These are phyloP conservation scores for Centropristis striata DNA, from an alignment of 2,113 vertebrate genomes.

Conservation along the genomic window DNA sequence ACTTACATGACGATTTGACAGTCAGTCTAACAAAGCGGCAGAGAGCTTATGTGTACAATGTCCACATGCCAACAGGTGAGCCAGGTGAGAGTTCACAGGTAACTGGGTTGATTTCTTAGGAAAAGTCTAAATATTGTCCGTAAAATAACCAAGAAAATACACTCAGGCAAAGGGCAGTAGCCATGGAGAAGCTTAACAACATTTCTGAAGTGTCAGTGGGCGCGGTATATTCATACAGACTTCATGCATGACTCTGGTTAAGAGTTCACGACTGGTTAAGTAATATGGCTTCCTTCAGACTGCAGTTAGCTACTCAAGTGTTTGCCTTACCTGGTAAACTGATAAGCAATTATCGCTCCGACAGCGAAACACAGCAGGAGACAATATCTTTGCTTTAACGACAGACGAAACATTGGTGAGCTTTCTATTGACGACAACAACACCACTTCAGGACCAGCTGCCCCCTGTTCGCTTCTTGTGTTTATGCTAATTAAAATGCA, in stretches of 20 bases:
- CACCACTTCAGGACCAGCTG: neutral
- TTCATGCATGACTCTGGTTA: neutral
- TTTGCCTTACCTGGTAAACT: slow-evolving; percentile 48
- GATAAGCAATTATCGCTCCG: slow-evolving; percentile 39
- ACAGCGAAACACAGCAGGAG: slow-evolving; percentile 46
- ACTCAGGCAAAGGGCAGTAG: too few species aligned
- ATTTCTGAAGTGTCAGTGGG: neutral
- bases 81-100: slow-evolving; percentile 2
- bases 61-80: neutral
- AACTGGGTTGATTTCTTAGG: neutral
- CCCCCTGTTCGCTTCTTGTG: neutral
- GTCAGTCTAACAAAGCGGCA: neutral
- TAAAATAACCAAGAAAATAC: neutral
- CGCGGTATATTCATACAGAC: neutral
- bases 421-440: slow-evolving; percentile 36
- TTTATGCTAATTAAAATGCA: neutral
- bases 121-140: accelerated
- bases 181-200: neutral
- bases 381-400: slow-evolving; percentile 53
- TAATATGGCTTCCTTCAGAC: neutral
- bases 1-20: neutral
- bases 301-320: neutral
- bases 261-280: too few species aligned
- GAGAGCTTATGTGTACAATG: neutral
- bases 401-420: slow-evolving; percentile 32